These are phyloP conservation scores for Varroa destructor DNA, from an alignment of 1,140 invertebrate genomes.

Conservation along the genomic window DNA sequence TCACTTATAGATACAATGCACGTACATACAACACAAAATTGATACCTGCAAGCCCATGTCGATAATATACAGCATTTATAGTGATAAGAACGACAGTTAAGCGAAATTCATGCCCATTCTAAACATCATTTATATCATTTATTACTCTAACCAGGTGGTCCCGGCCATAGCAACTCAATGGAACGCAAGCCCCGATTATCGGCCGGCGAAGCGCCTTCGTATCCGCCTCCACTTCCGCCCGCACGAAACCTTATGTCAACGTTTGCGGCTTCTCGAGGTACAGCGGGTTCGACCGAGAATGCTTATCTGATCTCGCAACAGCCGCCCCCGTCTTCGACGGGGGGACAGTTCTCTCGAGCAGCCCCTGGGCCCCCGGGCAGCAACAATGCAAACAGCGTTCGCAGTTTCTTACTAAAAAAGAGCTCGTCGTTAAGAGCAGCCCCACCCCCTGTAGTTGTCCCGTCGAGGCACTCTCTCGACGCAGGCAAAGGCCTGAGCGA, in stretches of 20 bases:
- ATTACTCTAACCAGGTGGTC: too few species aligned
- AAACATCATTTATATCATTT: too few species aligned
- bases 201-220: constrained; percentile 19
- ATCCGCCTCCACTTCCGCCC: constrained; percentile 21
- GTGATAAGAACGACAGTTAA: too few species aligned
- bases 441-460: constrained; percentile 18
- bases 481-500: constrained; percentile 19
- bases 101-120: too few species aligned
- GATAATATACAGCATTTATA: too few species aligned
- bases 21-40: too few species aligned
- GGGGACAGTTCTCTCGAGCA: too few species aligned
- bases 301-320: constrained; percentile 26
- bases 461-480: constrained; percentile 14
- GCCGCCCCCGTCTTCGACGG: background rate
- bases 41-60: too few species aligned
- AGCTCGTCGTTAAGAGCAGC: constrained; percentile 14
- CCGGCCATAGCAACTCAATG: constrained; percentile 21
- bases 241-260: constrained; percentile 23
- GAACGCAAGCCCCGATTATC: background rate
- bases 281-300: constrained; percentile 3
- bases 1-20: too few species aligned
- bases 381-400: background rate
- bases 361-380: background rate
- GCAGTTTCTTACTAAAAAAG: constrained; percentile 19
- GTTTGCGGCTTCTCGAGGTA: constrained; percentile 2